These are phyloP conservation scores for Melipona bicolor DNA, from an alignment of 2,888 invertebrate species.

Conservation along the genomic window DNA sequence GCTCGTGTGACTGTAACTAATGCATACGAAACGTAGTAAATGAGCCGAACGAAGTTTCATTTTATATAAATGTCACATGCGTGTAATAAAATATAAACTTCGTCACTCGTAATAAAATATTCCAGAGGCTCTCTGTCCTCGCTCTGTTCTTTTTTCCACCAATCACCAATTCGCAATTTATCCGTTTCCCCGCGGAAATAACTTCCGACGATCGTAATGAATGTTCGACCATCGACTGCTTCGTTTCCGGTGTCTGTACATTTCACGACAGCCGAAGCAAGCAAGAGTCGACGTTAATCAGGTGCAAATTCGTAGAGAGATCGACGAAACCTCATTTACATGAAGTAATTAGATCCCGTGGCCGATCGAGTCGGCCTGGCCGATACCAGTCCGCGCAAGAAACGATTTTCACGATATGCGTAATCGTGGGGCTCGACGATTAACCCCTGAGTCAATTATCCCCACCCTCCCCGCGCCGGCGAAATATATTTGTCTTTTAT, in stretches of 20 bases:
- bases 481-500: conserved; percentile 72
- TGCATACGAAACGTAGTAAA: too few relatives aligned
- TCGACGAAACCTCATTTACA: conserved; percentile 19
- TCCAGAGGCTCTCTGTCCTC: too few relatives aligned
- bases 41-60: too few relatives aligned
- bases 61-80: too few relatives aligned
- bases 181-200: too few relatives aligned
- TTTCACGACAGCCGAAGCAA: background rate
- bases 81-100: too few relatives aligned
- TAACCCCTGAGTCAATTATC: conserved; percentile 40
- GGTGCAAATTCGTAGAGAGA: background rate
- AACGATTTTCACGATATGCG: conserved; percentile 39
- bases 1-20: too few relatives aligned
- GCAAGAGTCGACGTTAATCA: background rate
- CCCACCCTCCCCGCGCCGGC: conserved; percentile 1
- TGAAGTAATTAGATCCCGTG: conserved; percentile 32
- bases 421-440: conserved; percentile 17
- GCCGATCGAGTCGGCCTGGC: background rate
- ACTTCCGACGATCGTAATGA: too few relatives aligned
- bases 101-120: too few relatives aligned
- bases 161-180: too few relatives aligned
- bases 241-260: background rate
- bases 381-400: conserved; percentile 21
- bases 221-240: too few relatives aligned
- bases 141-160: too few relatives aligned